Evolutionary conservation across 2,888 invertebrate genomes (phyloP), one percentile per base, ranked within the genome.

Genomic region (Sycophila texana): DNA sequence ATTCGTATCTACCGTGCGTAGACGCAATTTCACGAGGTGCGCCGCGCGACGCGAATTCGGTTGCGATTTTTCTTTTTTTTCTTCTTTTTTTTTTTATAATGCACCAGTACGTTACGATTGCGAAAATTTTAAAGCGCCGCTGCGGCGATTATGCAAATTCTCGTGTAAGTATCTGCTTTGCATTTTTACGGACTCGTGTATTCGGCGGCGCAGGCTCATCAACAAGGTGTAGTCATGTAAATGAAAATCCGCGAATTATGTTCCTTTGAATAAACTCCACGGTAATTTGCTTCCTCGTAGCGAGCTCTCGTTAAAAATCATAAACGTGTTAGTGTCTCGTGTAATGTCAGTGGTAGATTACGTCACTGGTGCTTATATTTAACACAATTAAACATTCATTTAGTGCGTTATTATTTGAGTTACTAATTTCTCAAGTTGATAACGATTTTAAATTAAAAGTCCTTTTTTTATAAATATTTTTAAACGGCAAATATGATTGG

Each of bases 121-220:
- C 22, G 14, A 30, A 16, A 47, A 55, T 63, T 47, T 57, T 53
- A 75, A 68, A 26, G 51, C 60, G 30, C 14, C 22, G 60, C 7
- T 16, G 47, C 4, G 53, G 49, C 51, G 49, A 57, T 74, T 74
- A 70, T 74, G 78, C 51, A 79, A 70, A 77, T 49, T 71, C 16
- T 51, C 18, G 51, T 58, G 47, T 49, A 74, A 76, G 76, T 65
- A 39, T 72, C 77, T 72, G 20, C 51, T 77, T 70, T 66, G 57
- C 71, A 63, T 72, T 72, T 77, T 77, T 77, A 47, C 68, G 47
- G 22, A n/a, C 22, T 18, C 12, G 18, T 51, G 51, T 51, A 20
- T 49, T 20, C 4, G n/a, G 68, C 55, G 51, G 61, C 30, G 30
- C 30, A 68, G 55, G 30, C 68, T 30, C 68, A 30, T 55, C 61